Base-by-base conservation (phyloP, 2,797 vertebrate species). In the Trachops cirrhosus region DNA sequence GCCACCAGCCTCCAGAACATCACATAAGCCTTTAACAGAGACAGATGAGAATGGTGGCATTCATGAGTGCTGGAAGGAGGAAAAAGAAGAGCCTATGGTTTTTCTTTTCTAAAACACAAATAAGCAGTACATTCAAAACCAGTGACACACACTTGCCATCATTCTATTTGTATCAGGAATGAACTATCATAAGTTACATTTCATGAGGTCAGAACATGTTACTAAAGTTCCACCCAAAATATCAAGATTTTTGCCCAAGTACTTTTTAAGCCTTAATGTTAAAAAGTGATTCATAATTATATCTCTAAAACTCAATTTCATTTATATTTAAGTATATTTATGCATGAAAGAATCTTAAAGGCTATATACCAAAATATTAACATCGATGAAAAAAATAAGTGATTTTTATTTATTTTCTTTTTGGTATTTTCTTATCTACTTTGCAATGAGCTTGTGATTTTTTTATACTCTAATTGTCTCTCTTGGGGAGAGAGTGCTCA, bases 231-330 rank as follows among this genome's bases (percentile, higher is more conserved):
- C 57, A 70, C 16, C 32, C n/a, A 64, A 82, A 89, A 64, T 86
- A 91, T 14, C 48, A 78, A 75, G 14, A 39, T 68, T 88, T 97
- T 75, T 73, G 62, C n/a, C 32, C 89, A 37, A 41, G 15, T 89
- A 71, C 7, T 77, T 93, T 86, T 89, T 78, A 91, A 91, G 21
- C 26, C 24, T 91, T 59, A 93, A 71, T 91, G 73, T 84, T 82
- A 89, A 91, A 70, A 88, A 85, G 9, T 41, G 50, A 84, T 62
- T 75, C n/a, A 89, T 75, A 85, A 59, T 94, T 70, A 44, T 64
- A 94, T 86, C 86, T 89, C 62, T 95, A 86, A 95, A 93, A 77
- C 39, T 96, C 52, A 92, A 92, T 50, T 88, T 88, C 24, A 93
- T 41, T 86, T 85, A 86, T 85, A 78, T 62, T 26, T 86, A 94